Percentiles rank a stretch among this genome's conserved stretches.
Evolutionary conservation across 2,888 invertebrate genomes (phyloP).

Genomic region (Phytoseiulus persimilis): DNA sequence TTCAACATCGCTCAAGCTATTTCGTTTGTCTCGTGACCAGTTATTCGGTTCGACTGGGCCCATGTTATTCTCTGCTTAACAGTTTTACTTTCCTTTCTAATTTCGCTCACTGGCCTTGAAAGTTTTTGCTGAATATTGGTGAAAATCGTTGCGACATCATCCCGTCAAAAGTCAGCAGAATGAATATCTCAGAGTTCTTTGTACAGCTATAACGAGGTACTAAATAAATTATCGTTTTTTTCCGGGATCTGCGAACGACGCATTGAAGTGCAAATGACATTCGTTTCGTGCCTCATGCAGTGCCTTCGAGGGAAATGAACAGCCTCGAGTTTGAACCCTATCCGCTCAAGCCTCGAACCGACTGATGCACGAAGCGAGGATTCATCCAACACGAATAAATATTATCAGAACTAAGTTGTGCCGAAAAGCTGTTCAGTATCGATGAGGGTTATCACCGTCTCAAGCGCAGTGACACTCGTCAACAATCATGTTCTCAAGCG

Average conservation of each 20-base stretch:
- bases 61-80: neutral
- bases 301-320: neutral
- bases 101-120: neutral
- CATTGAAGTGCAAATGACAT: no score
- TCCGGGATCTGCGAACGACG: neutral
- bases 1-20: neutral
- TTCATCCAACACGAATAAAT: neutral
- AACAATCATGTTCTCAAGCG: constrained; percentile 28
- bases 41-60: no score
- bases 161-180: neutral
- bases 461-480: constrained; percentile 31
- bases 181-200: neutral
- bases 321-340: neutral
- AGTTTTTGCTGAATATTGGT: neutral
- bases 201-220: neutral
- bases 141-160: neutral
- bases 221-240: neutral
- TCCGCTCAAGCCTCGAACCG: neutral
- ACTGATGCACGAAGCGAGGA: neutral
- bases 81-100: neutral
- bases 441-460: neutral
- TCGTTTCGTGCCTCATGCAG: neutral
- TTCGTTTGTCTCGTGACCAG: no score
- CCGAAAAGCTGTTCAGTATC: neutral
- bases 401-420: neutral